Evolutionary conservation across 2,888 invertebrate species (phyloP), one percentile per base, ranked within the genome.

Genomic region (Eubasilissa splendida): DNA sequence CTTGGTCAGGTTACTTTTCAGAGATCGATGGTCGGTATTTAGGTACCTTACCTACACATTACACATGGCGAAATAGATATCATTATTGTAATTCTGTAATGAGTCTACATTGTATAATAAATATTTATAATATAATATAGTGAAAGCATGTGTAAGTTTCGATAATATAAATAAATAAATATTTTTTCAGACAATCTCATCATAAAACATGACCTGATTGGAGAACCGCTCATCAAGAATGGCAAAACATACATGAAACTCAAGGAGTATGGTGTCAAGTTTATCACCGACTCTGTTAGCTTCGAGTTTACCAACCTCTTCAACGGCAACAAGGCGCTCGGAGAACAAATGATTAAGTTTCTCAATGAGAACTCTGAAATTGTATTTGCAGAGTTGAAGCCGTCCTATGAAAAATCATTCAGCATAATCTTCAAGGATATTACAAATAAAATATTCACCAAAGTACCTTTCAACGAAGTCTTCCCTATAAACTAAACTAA

Each of bases 291-390:
- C 84, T 89, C 88, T 33, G 93, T 95, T 0, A 86, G 88, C 2
- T 89, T 93, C 84, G 86, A 92, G 79, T 95, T 95, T 85, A 91
- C 93, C 54, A 94, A 95, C 86, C 90, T 95, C 0, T 95, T 93
- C 87, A 90, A 91, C 76, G 93, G 92, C 0, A 93, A 94, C 86
- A 90, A 90, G 84, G 84, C 88, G 0, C 88, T 94, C 0, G 93
- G 93, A 50, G 91, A 92, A 33, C 92, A 92, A 82, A 93, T 94
- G 93, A 94, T 94, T 85, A 86, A 87, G 31, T 93, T 94, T 86
- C 87, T 94, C n/a, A 94, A 94, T 85, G 91, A 93, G 56, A 94
- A 94, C 85, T 92, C 93, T 71, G 92, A 93, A 42, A 87, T 92
- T 0, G 91, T 94, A 1, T 94, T 94, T 87, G 92, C 91, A 84